Percentiles rank a stretch among this genome's conserved stretches.
These are phyloP conservation scores for Trididemnum clinides DNA, from an alignment of 23 tunicate species.

Conservation along the genomic window DNA sequence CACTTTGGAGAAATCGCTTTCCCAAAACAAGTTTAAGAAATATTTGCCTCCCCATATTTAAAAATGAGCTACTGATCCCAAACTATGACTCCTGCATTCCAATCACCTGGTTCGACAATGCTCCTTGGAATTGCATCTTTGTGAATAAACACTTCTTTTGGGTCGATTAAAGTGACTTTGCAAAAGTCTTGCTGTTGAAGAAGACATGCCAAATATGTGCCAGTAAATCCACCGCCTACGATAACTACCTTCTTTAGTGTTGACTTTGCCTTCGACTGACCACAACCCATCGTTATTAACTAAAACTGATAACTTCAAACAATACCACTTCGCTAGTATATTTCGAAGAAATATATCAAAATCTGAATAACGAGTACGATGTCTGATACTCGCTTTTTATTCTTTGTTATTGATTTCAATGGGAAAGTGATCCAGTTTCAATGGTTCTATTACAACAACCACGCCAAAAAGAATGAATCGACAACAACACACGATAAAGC, in stretches of 20 bases:
- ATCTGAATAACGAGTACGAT: no score
- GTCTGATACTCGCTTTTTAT: no score
- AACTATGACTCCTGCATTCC: no score
- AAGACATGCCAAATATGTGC: conserved; percentile 17
- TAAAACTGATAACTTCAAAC: background rate
- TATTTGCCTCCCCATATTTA: no score
- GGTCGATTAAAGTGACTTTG: conserved; percentile 9
- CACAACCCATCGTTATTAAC: conserved; percentile 26
- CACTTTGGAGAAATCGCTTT: no score
- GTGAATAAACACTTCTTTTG: conserved; percentile 2
- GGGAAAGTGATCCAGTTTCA: no score
- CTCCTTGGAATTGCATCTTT: conserved; percentile 1
- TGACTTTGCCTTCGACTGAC: conserved; percentile 6
- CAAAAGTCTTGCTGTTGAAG: background rate
- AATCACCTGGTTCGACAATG: conserved; percentile 35
- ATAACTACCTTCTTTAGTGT: background rate
- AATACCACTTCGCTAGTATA: background rate
- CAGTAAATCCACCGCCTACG: conserved; percentile 25
- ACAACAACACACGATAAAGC: no score
- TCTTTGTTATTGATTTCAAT: no score
- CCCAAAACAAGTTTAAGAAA: no score
- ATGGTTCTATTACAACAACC: no score
- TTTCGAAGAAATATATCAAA: background rate
- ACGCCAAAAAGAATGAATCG: no score
- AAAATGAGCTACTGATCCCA: no score